A percentile compares a stretch with the other conserved stretches of the same genome.
phyloP scores from a whole-genome alignment of 2,797 vertebrate species.

The Microhierax caerulescens region DNA sequence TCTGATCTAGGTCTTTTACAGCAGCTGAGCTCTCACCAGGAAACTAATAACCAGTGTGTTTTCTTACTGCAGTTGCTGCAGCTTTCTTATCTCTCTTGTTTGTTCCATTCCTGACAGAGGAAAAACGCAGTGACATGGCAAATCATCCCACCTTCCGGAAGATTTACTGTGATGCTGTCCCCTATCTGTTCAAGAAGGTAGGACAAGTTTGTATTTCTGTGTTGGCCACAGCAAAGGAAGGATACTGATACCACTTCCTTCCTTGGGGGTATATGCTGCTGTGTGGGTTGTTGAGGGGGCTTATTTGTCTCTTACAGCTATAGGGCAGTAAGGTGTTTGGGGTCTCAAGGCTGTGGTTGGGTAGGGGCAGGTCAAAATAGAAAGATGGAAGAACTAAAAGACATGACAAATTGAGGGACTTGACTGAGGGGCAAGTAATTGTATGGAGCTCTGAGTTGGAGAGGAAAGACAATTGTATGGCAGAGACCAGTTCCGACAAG shows the following conservation, averaged over 20 bases:
- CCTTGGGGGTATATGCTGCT: neutral
- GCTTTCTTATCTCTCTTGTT: neutral
- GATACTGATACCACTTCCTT: neutral
- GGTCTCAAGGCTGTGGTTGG: neutral
- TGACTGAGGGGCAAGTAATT: neutral
- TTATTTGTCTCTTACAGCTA: neutral
- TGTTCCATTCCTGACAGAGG: constrained; percentile 52
- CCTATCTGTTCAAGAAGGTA: constrained; percentile 90
- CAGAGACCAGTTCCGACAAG: neutral
- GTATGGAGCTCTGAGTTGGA: neutral
- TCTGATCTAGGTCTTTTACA: neutral
- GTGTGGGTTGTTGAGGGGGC: neutral
- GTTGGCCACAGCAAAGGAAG: neutral
- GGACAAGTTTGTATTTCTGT: neutral
- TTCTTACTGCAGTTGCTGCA: neutral
- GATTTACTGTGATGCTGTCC: constrained; percentile 79
- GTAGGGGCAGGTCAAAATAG: neutral
- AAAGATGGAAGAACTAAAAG: neutral
- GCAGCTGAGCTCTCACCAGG: neutral
- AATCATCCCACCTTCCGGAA: constrained; percentile 80
- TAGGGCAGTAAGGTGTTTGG: neutral
- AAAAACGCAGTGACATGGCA: constrained; percentile 72
- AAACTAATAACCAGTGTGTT: neutral
- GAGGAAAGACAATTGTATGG: neutral
- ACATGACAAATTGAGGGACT: neutral